Base-by-base conservation (phyloP, 1,140 invertebrate genomes). In the Platyscapa corneri region DNA sequence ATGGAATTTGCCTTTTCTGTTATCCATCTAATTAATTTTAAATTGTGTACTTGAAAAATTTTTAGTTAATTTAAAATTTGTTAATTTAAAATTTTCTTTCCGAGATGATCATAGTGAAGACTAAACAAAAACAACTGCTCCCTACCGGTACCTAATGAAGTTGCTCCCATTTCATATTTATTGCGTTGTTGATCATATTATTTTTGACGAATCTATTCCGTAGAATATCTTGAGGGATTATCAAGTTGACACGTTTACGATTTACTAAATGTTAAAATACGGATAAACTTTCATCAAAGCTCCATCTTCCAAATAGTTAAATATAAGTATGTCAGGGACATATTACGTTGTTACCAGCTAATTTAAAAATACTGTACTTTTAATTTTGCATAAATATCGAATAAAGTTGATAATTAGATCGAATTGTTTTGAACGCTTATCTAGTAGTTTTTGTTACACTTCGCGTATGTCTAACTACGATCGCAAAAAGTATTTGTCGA, bases 401-500 rank as follows among this genome's bases (percentile, higher is more conserved):
- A 56, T 20, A 56, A 56, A 56, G 18, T 56, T 10, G 27, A 27
- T 27, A 60, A 27, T 27, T 60, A 27, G 3, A 49, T 16, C 34
- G 12, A n/a, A 42, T 74, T 74, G 20, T 3, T 60, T n/a, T 8
- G 6, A 3, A n/a, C 32, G 14, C 8, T 18, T 56, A 39, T 60
- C 49, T 60, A 34, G 49, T 16, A 34, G 12, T 53, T 53, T 12
- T 23, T 39, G 34, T 42, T 64, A 37, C 76, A 42, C 34, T 60
- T 80, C 6, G 32, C 27, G 39, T 16, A 53, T 27, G 23, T 82
- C 65, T 72, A 46, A 70, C 46, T 32, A 12, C 34, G n/a, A 67
- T n/a, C 16, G 37, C 32, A 8, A 77, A 78, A 49, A 70, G 23
- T 79, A 79, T 84, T 34, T 65, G n/a, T 79, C 42, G 49, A 79